Evolutionary conservation across 2,888 invertebrate species (phyloP).

Genomic region (Stenchaetothrips biformis): DNA sequence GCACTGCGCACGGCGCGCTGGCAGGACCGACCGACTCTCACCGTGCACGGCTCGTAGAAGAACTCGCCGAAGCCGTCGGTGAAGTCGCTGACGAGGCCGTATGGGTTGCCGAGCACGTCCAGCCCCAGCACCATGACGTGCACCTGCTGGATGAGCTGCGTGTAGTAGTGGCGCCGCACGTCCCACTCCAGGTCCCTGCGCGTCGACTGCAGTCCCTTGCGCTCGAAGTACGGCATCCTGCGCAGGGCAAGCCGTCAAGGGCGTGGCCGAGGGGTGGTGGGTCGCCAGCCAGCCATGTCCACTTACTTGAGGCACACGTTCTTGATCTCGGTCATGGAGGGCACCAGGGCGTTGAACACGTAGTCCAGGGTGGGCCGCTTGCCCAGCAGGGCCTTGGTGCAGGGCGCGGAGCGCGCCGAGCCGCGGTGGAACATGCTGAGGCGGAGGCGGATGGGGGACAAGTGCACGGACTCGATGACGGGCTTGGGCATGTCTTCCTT

Average conservation of each 20-base stretch:
- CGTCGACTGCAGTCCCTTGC: constrained; percentile 54
- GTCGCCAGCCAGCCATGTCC: not conserved
- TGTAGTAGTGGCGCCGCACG: constrained; percentile 60
- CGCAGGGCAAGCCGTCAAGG: not conserved
- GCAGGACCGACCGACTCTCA: constrained; percentile 44
- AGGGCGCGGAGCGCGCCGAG: constrained; percentile 35
- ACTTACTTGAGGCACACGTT: constrained; percentile 58
- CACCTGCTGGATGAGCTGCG: constrained; percentile 72
- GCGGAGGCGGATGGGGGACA: constrained; percentile 57
- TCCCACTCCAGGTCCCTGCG: constrained; percentile 51
- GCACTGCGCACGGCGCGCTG: too few relatives aligned
- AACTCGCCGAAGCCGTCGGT: constrained; percentile 56
- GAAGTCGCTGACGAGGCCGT: constrained; percentile 60
- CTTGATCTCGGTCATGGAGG: constrained; percentile 60
- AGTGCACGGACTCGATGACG: constrained; percentile 54
- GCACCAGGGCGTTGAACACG: constrained; percentile 59
- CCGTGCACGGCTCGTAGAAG: constrained; percentile 59
- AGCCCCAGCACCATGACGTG: constrained; percentile 72
- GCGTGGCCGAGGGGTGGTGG: not conserved
- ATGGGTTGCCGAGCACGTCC: constrained; percentile 76
- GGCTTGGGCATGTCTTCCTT: constrained; percentile 33
- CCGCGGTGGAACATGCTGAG: constrained; percentile 55
- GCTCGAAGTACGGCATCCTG: constrained; percentile 65
- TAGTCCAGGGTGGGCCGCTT: constrained; percentile 59
- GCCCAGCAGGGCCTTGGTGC: constrained; percentile 33